Percentiles rank a stretch among this genome's conserved stretches.
Evolutionary conservation across 1,140 invertebrate species (phyloP).

Genomic region (Papilio polytes): DNA sequence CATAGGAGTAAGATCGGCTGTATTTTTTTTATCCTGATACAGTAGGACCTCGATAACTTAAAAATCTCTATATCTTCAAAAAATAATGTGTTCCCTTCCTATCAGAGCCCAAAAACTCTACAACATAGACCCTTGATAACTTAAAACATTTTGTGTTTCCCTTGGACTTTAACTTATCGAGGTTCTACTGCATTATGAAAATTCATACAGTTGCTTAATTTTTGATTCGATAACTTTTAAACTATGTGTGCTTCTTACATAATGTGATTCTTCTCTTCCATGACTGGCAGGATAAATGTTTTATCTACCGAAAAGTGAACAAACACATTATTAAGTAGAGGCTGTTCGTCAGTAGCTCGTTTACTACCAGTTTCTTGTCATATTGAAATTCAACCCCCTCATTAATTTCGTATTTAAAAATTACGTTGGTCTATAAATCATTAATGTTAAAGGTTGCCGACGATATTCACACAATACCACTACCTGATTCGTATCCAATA

Average conservation of each 20-base stretch:
- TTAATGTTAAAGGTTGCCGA: conserved; percentile 65
- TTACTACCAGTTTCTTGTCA: conserved; percentile 51
- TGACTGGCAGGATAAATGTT: not conserved
- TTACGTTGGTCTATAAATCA: conserved; percentile 76
- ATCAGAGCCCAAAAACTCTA: no score
- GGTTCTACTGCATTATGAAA: no score
- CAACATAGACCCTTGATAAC: no score
- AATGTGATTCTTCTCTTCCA: not conserved
- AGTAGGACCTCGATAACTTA: no score
- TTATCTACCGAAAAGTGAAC: not conserved
- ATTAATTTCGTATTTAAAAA: conserved; percentile 73
- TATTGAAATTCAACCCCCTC: conserved; percentile 54
- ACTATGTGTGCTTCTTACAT: not conserved
- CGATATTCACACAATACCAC: conserved; percentile 72
- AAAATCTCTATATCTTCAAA: no score
- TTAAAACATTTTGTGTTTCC: no score
- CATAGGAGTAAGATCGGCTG: no score
- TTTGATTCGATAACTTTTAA: not conserved
- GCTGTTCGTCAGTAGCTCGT: conserved; percentile 50
- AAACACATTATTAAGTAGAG: conserved; percentile 3
- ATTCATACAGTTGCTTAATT: not conserved
- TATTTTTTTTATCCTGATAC: no score
- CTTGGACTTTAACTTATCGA: no score
- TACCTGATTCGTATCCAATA: conserved; percentile 80
- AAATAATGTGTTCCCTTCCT: no score